phyloP scores from a whole-genome alignment of 92 coral and sea anemone species.

The Porites evermanni region DNA sequence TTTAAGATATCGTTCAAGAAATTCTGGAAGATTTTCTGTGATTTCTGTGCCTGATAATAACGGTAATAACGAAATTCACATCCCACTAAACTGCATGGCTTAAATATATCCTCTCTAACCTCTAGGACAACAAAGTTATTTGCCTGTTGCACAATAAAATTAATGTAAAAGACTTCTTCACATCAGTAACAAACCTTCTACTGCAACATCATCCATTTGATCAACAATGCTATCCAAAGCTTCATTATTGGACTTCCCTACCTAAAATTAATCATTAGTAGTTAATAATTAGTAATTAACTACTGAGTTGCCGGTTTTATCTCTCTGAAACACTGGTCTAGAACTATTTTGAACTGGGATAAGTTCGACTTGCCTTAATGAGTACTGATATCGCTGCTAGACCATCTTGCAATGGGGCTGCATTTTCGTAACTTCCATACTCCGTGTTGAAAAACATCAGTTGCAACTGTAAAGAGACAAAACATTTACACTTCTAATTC shows the following conservation, averaged over 20 bases:
- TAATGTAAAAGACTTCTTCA: no score
- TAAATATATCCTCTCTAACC: no score
- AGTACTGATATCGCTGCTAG: conserved; percentile 80
- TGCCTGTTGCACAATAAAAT: no score
- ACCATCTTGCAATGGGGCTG: conserved; percentile 68
- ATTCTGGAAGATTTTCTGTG: no score
- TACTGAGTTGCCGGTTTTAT: neutral
- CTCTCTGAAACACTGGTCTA: no score
- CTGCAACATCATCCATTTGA: conserved; percentile 46
- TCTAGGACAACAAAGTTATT: no score
- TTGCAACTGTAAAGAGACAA: conserved; percentile 65
- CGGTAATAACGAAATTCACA: no score
- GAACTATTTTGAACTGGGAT: no score
- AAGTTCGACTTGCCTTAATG: conserved; percentile 63
- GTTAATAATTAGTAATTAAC: neutral
- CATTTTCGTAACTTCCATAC: conserved; percentile 63
- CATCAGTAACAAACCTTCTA: conserved; percentile 23
- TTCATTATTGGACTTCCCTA: conserved; percentile 34
- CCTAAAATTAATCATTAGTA: conserved; percentile 16
- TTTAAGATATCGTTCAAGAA: no score
- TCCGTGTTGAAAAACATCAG: conserved; percentile 80
- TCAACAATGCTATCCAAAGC: conserved; percentile 48
- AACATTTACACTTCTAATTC: neutral
- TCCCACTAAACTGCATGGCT: no score
- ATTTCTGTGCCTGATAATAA: no score